Percentiles rank a stretch among this genome's conserved stretches.
Evolutionary conservation across 2,113 vertebrate species (phyloP).

Genomic region (Phylloscopus trochilus): DNA sequence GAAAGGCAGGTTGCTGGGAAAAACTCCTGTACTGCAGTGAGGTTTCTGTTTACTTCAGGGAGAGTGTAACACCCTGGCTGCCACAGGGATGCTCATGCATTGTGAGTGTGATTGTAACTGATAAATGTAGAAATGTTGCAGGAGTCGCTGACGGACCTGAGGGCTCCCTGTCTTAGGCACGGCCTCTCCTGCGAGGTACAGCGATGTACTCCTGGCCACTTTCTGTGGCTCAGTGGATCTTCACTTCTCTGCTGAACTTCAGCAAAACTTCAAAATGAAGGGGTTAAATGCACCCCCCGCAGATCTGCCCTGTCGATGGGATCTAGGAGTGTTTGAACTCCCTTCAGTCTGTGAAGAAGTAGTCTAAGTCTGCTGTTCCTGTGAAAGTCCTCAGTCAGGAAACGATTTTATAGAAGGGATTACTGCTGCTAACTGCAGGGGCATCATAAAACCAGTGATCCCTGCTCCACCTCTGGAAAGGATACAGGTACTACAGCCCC

Average conservation of each 20-base stretch:
- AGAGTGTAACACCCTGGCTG: neutral
- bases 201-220: neutral
- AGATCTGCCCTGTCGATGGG: neutral
- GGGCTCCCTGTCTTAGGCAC: neutral
- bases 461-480: neutral
- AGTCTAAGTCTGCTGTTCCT: neutral
- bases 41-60: neutral
- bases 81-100: neutral
- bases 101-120: fast-evolving
- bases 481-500: neutral
- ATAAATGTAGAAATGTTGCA: neutral
- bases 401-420: slow-evolving; percentile 7
- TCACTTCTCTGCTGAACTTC: neutral
- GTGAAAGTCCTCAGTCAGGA: slow-evolving; percentile 10
- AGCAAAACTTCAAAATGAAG: neutral
- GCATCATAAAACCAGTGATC: slow-evolving; percentile 28
- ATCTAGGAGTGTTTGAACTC: neutral
- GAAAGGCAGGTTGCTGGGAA: fast-evolving
- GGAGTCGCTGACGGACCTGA: neutral
- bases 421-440: slow-evolving; percentile 27
- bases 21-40: fast-evolving
- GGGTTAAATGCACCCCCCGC: neutral
- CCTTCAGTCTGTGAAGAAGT: neutral
- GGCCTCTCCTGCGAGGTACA: neutral
- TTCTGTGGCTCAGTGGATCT: neutral